Percentiles rank a stretch among this genome's conserved stretches.
phyloP scores from a whole-genome alignment of 1,140 invertebrate species.

The Macrostomum lignano region DNA sequence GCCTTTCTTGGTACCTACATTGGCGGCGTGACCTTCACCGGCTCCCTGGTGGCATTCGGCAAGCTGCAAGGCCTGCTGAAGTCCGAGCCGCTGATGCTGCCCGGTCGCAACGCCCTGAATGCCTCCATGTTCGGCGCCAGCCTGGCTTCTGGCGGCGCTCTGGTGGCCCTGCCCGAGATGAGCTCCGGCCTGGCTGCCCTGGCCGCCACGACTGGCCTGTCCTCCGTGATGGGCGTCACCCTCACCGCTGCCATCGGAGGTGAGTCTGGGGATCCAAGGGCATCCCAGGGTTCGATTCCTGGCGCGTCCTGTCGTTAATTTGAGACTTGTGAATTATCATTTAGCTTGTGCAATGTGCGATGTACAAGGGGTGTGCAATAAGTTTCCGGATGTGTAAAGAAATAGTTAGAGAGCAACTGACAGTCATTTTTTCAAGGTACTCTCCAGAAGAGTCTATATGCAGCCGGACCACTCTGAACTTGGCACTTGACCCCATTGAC shows the following conservation, averaged over 20 bases:
- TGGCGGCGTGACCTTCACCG: conserved; percentile 58
- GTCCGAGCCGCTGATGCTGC: conserved; percentile 46
- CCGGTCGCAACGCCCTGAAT: conserved; percentile 51
- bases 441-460: too few relatives aligned
- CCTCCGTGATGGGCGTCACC: conserved; percentile 49
- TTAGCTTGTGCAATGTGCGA: too few relatives aligned
- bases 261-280: too few relatives aligned
- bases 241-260: conserved; percentile 61
- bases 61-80: conserved; percentile 52
- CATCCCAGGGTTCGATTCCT: too few relatives aligned
- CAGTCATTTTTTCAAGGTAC: too few relatives aligned
- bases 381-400: too few relatives aligned
- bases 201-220: conserved; percentile 42
- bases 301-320: too few relatives aligned
- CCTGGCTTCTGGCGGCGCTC: conserved; percentile 40
- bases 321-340: too few relatives aligned
- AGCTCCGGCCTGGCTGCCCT: conserved; percentile 37
- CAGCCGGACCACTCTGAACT: too few relatives aligned
- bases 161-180: conserved; percentile 36
- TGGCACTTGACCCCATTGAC: too few relatives aligned
- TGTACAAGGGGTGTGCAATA: too few relatives aligned
- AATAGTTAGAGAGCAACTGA: too few relatives aligned
- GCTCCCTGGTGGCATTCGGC: conserved; percentile 59
- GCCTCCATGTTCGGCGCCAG: conserved; percentile 37
- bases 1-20: conserved; percentile 64